phyloP scores from a whole-genome alignment of 2,888 invertebrate genomes.

The Thera obeliscata region DNA sequence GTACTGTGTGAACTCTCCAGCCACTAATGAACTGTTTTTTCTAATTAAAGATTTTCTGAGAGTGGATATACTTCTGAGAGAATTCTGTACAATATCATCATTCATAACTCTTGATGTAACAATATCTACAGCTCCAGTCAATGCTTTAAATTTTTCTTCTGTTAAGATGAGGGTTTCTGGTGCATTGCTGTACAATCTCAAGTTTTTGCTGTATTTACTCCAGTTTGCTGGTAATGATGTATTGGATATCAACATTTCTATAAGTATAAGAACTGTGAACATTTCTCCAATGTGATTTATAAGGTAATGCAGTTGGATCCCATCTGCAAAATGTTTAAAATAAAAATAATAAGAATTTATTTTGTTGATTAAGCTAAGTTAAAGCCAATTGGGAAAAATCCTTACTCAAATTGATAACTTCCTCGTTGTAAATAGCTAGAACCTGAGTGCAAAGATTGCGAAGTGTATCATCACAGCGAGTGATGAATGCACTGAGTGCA shows the following conservation, averaged over 20 bases:
- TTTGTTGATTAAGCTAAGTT: not conserved
- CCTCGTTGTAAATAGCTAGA: constrained; percentile 86
- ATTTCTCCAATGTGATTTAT: constrained; percentile 86
- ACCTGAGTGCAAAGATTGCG: constrained; percentile 90
- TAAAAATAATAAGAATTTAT: not conserved
- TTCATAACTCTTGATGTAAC: constrained; percentile 87
- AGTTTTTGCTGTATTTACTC: constrained; percentile 90
- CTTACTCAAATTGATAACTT: constrained; percentile 75
- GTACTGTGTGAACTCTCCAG: constrained; percentile 87
- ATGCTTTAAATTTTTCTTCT: constrained; percentile 86
- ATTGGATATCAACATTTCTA: constrained; percentile 85
- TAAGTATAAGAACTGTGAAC: constrained; percentile 86
- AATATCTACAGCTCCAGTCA: constrained; percentile 89
- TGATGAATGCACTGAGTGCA: constrained; percentile 87
- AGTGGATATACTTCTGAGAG: constrained; percentile 71
- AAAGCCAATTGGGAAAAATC: not conserved
- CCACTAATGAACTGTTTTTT: constrained; percentile 70
- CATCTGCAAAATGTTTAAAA: constrained; percentile 61
- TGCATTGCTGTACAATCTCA: constrained; percentile 88
- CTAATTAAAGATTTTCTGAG: constrained; percentile 75
- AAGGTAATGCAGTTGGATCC: constrained; percentile 75
- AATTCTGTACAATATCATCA: constrained; percentile 88
- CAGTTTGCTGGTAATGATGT: constrained; percentile 85
- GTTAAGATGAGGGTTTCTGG: constrained; percentile 85
- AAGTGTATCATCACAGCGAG: constrained; percentile 88